Evolutionary conservation across 2,797 vertebrate genomes (phyloP), one percentile per base, ranked within the genome.

Genomic region (Tympanoctomys barrerae): DNA sequence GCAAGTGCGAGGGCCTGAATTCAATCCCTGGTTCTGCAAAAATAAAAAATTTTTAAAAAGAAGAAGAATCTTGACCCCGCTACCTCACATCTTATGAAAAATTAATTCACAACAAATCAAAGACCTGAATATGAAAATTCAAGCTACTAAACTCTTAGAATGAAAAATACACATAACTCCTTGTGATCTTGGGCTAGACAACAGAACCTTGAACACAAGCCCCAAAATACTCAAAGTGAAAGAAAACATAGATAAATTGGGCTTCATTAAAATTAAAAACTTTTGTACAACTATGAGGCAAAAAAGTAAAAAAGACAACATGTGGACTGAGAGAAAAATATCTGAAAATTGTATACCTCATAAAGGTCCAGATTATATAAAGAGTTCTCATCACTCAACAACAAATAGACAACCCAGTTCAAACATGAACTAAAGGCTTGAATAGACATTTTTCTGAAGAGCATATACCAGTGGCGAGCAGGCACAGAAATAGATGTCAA

Each of bases 351-450:
- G 2, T 80, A 61, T 84, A 39, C 61, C 52, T 91, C 12, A 21
- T 77, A 85, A 82, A 4, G 54, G 18, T 57, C 5, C 68, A 87
- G 68, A 73, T 54, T 19, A 87, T 42, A 18, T 87, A n/a, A 73
- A 78, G 36, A 77, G 64, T 78, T 61, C 33, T 78, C 87, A 78
- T 16, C 75, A 77, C n/a, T 80, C n/a, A 88, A 90, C 24, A 93
- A 84, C 42, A 87, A 80, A 92, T 90, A 89, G 46, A 94, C 11
- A 62, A 31, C n/a, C 8, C 61, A 81, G 46, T 62, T 75, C 28
- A 52, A 46, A 77, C 28, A 62, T 14, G 9, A 93, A 86, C 46
- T 52, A 87, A 68, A 42, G 49, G 54, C 7, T 86, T 87, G n/a
- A 92, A 68, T 22, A 90, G 39, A 93, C 64, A 75, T 78, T 83